A percentile compares a stretch with the other conserved stretches of the same genome.
Evolutionary conservation across 30 jellyfish, hydroid and myxozoan species (phyloP).

Genomic region (Sanderia malayensis): DNA sequence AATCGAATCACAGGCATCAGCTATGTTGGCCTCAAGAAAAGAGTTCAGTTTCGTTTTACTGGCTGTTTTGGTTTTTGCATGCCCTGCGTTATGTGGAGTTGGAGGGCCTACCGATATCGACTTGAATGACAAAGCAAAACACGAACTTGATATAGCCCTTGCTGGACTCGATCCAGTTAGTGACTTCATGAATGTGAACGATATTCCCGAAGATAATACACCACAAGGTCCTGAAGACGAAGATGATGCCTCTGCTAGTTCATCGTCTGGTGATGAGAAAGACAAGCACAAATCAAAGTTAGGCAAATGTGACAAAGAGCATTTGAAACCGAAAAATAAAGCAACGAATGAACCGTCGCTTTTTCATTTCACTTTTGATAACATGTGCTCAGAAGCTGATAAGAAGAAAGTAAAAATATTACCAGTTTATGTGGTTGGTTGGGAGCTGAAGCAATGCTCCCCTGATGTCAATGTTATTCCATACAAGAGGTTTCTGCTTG

Average conservation of each 20-base stretch:
- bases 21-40: too few species aligned
- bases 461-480: slow-evolving; percentile 50
- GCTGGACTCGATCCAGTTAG: slow-evolving; percentile 1
- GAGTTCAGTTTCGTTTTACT: too few species aligned
- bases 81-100: too few species aligned
- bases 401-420: slow-evolving; percentile 24
- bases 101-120: neutral
- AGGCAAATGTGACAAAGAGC: slow-evolving; percentile 12
- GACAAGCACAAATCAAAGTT: neutral
- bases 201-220: slow-evolving; percentile 57
- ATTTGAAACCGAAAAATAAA: slow-evolving; percentile 18
- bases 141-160: neutral
- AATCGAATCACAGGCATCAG: too few species aligned
- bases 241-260: slow-evolving; percentile 22
- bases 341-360: slow-evolving; percentile 37
- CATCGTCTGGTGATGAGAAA: slow-evolving; percentile 35
- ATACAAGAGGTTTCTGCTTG: slow-evolving; percentile 45
- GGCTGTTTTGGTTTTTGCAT: too few species aligned
- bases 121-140: neutral
- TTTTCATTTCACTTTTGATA: slow-evolving; percentile 45
- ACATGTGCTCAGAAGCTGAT: slow-evolving; percentile 34
- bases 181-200: slow-evolving; percentile 11
- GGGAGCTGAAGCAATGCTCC: slow-evolving; percentile 57
- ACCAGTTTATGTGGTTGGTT: slow-evolving; percentile 57
- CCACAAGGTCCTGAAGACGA: slow-evolving; percentile 65